Base-by-base conservation (phyloP, 2,797 vertebrate species). In the Alcedo atthis region DNA sequence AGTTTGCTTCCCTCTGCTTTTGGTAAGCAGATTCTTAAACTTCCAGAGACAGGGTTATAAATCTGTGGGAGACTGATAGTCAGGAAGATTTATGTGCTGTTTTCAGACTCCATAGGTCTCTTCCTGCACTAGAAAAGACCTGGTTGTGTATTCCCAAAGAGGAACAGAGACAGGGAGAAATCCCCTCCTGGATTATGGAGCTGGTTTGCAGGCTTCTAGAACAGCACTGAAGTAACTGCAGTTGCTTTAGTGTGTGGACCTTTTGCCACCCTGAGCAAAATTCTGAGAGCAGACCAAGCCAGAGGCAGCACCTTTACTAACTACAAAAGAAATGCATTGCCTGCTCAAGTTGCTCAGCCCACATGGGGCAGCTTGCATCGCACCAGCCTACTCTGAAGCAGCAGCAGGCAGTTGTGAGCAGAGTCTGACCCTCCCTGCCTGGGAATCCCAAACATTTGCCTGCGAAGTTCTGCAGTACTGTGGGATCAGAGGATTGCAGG, bases 61-160 rank as follows among this genome's bases (percentile, higher is more conserved):
- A 88, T 26, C 30, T 49, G 15, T 66, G 51, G 45, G 51, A 86
- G 55, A 53, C 61, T 91, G 69, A 37, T 63, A 79, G 67, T n/a
- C 46, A 85, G 82, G 53, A 91, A 92, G 43, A 58, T 24, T 85
- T 70, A 46, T 3, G 2, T 68, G 49, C 53, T 91, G n/a, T 87
- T 96, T 97, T 93, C 90, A 89, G 84, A 64, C 32, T 86, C 45
- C 46, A 1, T 32, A 88, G 43, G 30, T 83, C 59, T 85, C 67
- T 67, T 83, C 78, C 28, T 81, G 32, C 0, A 1, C 64, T 68
- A 12, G 26, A 84, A 71, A 58, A 93, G 43, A 79, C 17, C 40
- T 62, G 30, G 28, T 82, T 69, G 18, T 89, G n/a, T 69, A 92
- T 87, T 73, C 30, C 30, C 42, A 74, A 53, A 49, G 40, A 75